These are phyloP conservation scores for Aromia moschata DNA, from an alignment of 2,888 invertebrate genomes.

Conservation along the genomic window DNA sequence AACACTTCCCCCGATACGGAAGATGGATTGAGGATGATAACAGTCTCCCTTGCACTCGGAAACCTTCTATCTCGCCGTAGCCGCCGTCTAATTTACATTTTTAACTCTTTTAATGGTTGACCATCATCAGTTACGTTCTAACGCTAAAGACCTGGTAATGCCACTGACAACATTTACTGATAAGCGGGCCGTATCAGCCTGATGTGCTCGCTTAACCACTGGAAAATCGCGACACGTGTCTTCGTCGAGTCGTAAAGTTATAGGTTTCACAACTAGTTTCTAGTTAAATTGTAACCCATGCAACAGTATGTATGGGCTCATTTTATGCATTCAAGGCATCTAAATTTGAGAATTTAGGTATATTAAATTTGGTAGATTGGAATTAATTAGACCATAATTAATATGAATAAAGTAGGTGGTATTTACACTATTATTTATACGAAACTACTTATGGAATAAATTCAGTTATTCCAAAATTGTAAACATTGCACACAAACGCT, in stretches of 20 bases:
- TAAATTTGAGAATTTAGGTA: no score
- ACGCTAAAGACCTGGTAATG: constrained; percentile 27
- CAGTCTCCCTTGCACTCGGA: constrained; percentile 51
- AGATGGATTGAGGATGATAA: constrained; percentile 62
- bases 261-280: no score
- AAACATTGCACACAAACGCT: no score
- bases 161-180: constrained; percentile 16
- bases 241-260: neutral
- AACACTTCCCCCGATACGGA: constrained; percentile 59
- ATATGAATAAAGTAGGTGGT: no score
- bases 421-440: no score
- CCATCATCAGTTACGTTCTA: constrained; percentile 20
- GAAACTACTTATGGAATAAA: no score
- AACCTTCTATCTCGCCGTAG: constrained; percentile 32
- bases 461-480: no score
- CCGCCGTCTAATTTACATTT: constrained; percentile 23
- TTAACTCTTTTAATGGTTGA: constrained; percentile 49
- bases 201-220: neutral
- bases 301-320: no score
- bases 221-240: constrained; percentile 9
- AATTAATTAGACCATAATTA: no score
- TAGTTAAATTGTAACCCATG: no score
- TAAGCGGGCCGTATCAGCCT: constrained; percentile 7
- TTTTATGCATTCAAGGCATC: no score
- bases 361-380: no score